Conservation (phyloP, 2,797 vertebrate genomes). For the Margarornis squamiger region DNA sequence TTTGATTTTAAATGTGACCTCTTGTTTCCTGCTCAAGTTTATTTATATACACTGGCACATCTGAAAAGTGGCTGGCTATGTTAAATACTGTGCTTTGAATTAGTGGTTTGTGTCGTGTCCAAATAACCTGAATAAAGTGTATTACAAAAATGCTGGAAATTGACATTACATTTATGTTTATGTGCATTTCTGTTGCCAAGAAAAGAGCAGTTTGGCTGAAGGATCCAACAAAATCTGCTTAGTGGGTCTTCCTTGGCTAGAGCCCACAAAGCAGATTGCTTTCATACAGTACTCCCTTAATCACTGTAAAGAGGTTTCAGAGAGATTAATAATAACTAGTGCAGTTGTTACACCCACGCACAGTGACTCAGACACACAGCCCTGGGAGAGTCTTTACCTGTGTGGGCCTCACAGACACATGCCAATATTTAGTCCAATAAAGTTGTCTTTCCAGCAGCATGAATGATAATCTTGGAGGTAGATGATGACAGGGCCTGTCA, state of each 20-base stretch:
- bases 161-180: constrained; percentile 19
- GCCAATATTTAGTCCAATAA: constrained; percentile 65
- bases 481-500: constrained; percentile 57
- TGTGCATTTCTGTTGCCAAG: constrained; percentile 11
- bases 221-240: constrained; percentile 56
- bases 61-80: background rate
- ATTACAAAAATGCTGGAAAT: background rate
- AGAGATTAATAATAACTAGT: constrained; percentile 70
- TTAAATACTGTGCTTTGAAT: constrained; percentile 29
- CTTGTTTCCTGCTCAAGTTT: background rate
- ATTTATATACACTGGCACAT: background rate
- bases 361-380: constrained; percentile 56
- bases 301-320: constrained; percentile 61
- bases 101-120: background rate
- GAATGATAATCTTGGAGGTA: constrained; percentile 55
- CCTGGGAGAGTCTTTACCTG: constrained; percentile 50
- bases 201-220: constrained; percentile 63
- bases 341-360: constrained; percentile 49
- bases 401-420: constrained; percentile 55
- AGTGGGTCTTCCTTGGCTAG: constrained; percentile 49
- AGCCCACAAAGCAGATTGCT: constrained; percentile 49
- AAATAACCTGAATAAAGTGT: constrained; percentile 12
- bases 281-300: constrained; percentile 52
- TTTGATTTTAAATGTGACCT: background rate
- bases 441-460: constrained; percentile 50